Conservation (phyloP, 53 echinoderm and acorn worm genomes). For the Hippasteria phrygiana region DNA sequence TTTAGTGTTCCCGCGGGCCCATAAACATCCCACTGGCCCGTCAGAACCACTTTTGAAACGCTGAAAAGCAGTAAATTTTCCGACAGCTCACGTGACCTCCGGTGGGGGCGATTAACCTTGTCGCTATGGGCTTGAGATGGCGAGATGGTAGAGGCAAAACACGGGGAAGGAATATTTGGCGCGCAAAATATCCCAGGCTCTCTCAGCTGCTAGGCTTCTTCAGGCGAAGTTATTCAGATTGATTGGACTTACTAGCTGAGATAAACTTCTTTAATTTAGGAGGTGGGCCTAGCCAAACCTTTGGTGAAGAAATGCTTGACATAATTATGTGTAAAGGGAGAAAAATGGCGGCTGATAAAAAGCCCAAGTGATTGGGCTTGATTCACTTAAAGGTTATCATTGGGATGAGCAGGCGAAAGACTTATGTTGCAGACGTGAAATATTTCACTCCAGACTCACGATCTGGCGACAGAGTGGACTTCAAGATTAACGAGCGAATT, state of each 20-base stretch:
- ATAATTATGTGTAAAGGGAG: slow-evolving; percentile 6
- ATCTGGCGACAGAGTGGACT: background rate
- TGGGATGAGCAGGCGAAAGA: background rate
- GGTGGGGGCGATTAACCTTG: slow-evolving; percentile 41
- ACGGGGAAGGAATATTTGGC: background rate
- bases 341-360: background rate
- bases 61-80: slow-evolving; percentile 32
- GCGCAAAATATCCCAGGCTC: background rate
- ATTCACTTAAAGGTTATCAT: slow-evolving; percentile 2
- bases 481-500: too few relatives aligned
- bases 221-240: slow-evolving; percentile 39
- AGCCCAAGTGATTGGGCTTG: background rate
- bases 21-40: slow-evolving; percentile 40
- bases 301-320: slow-evolving; percentile 11
- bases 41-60: slow-evolving; percentile 4
- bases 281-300: slow-evolving; percentile 38
- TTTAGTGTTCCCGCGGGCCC: slow-evolving; percentile 2
- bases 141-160: background rate
- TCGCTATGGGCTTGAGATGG: slow-evolving; percentile 37
- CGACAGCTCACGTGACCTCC: slow-evolving; percentile 49
- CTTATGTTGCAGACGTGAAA: background rate
- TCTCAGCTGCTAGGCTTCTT: background rate
- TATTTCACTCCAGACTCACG: background rate
- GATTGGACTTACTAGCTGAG: slow-evolving; percentile 3
- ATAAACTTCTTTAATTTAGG: slow-evolving; percentile 27